Evolutionary conservation across 1,140 invertebrate genomes (phyloP), one percentile per base, ranked within the genome.

Genomic region (Drosophila ananassae): DNA sequence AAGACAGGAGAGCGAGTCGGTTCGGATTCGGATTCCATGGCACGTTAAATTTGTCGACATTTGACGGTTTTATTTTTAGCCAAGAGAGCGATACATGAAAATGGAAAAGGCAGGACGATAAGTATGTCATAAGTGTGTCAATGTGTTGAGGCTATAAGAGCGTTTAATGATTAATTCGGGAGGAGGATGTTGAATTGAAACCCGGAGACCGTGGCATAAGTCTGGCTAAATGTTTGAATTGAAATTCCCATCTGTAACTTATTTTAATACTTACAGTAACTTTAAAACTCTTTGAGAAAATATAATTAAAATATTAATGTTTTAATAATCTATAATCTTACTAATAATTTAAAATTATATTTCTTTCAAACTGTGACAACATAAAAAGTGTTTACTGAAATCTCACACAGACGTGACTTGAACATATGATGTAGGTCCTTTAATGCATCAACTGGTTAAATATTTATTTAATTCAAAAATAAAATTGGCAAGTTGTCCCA

Each of bases 31-130:
- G 24, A 25, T 28, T 46, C 17, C 47, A 34, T 21, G 50, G 60
- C 24, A 41, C 46, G 64, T 77, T 59, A 58, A 53, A 59, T 50
- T 71, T 56, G 51, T 61, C 50, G 67, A 25, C 72, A 75, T 64
- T 87, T 64, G 78, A 79, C 57, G 63, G 69, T 81, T 87, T 81
- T 85, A 85, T 85, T 74, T 85, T 77, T 80, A 64, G 77, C 22
- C 62, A 39, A 50, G 21, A 48, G 39, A 41, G 50, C 62, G 48
- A 62, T 62, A 62, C 12, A 56, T 52, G 13, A 44, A 44, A 44
- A 44, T 17, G 30, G 25, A 58, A 66, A 32, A 60, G 39, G 28
- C 13, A 22, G 41, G 41, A 44, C 41, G 41, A 44, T 44, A 63
- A 28, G 3, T 51, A 55, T 46, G 37, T 37, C 34, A 63, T 21